Evolutionary conservation across 2,888 invertebrate species (phyloP).

Genomic region (Drosophila putrida): DNA sequence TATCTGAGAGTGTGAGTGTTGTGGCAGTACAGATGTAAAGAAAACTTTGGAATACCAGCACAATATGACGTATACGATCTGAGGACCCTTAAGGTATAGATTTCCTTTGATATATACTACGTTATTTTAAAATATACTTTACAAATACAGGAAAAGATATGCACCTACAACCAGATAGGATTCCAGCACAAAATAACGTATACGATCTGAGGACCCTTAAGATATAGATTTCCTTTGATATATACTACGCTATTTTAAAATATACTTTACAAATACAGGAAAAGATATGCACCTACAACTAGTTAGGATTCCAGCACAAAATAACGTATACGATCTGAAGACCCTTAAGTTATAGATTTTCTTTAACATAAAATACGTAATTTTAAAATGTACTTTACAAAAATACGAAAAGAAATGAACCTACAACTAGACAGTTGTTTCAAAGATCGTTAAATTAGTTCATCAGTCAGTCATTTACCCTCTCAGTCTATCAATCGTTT

Average conservation of each 20-base stretch:
- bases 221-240: conserved; percentile 1
- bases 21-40: conserved; percentile 6
- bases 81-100: not conserved
- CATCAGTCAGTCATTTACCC: too few relatives aligned
- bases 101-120: conserved; percentile 7
- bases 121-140: not conserved
- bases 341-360: not conserved
- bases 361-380: conserved; percentile 2
- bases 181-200: not conserved
- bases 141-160: not conserved
- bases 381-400: not conserved
- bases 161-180: too few relatives aligned
- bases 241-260: not conserved
- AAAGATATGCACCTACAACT: too few relatives aligned
- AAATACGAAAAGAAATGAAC: not conserved
- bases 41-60: conserved; percentile 17
- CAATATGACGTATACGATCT: not conserved
- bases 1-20: not conserved
- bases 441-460: too few relatives aligned
- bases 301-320: not conserved
- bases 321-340: not conserved
- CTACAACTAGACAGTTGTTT: too few relatives aligned
- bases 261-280: not conserved
- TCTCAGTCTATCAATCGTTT: too few relatives aligned
- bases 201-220: not conserved